Evolutionary conservation across 1,140 invertebrate genomes (phyloP).

Genomic region (Drosophila ambigua): DNA sequence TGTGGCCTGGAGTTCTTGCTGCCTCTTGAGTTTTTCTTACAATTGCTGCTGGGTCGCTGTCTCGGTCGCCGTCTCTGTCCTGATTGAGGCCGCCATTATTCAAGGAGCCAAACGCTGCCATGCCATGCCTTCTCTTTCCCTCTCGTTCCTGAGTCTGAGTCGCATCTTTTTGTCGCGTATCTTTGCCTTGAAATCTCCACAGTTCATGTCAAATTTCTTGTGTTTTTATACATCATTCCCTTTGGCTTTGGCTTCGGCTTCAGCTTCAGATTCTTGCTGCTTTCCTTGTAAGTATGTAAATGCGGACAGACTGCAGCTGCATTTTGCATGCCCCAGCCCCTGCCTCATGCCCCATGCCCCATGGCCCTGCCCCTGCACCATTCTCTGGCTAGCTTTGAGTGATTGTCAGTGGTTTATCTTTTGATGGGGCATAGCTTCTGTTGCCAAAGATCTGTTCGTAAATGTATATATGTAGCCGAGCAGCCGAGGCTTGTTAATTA

Average conservation of each 20-base stretch:
- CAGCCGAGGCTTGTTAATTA: conserved; percentile 67
- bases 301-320: conserved; percentile 59
- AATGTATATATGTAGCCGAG: conserved; percentile 20
- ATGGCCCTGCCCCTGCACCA: conserved; percentile 11
- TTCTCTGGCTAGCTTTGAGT: conserved; percentile 64
- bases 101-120: conserved; percentile 61
- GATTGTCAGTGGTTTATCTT: conserved; percentile 78
- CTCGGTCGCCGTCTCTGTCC: conserved; percentile 17
- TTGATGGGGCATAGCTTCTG: conserved; percentile 74
- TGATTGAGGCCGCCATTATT: conserved; percentile 75
- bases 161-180: conserved; percentile 75
- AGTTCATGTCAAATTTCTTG: conserved; percentile 83
- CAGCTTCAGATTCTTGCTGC: conserved; percentile 34
- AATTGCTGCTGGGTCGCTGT: conserved; percentile 58
- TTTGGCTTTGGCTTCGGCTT: conserved; percentile 6
- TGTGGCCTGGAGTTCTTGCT: conserved; percentile 10
- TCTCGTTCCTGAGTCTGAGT: conserved; percentile 10
- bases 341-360: neutral
- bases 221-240: conserved; percentile 81
- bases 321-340: conserved; percentile 25
- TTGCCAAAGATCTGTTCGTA: conserved; percentile 42
- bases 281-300: conserved; percentile 83
- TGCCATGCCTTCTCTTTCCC: conserved; percentile 12
- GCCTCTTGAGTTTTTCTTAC: conserved; percentile 76
- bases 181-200: conserved; percentile 79